Percentiles rank a stretch among this genome's conserved stretches.
Conservation (phyloP, 2,888 invertebrate species). For the Mactromeris polynyma region DNA sequence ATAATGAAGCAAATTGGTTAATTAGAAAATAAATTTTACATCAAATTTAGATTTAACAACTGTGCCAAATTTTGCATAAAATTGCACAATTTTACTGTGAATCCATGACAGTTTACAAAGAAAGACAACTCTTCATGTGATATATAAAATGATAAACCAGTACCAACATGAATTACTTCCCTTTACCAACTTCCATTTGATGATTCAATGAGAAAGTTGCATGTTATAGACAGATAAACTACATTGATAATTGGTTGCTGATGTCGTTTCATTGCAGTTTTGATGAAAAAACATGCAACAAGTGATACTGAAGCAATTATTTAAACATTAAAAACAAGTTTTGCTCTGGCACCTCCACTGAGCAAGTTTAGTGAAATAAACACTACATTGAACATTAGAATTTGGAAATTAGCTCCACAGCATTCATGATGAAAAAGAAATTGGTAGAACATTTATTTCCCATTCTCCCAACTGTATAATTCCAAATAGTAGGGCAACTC, state of each 20-base stretch:
- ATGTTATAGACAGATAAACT: neutral
- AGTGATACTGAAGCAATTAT: neutral
- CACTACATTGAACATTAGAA: neutral
- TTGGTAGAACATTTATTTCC: neutral
- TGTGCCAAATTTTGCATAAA: no score
- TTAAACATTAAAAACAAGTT: neutral
- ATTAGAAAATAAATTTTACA: no score
- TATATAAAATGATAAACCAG: neutral
- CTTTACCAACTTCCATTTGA: neutral
- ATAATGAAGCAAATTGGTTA: no score
- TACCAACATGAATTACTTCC: slow-evolving; percentile 20
- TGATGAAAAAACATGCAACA: neutral
- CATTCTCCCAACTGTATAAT: neutral
- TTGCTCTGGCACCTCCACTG: neutral
- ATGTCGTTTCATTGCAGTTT: neutral
- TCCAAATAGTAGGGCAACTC: neutral
- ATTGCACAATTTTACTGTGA: no score
- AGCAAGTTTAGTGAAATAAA: neutral
- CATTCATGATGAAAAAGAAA: neutral
- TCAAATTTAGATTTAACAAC: no score
- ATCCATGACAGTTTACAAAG: neutral
- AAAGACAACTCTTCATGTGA: neutral
- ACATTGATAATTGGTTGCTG: neutral
- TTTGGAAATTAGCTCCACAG: neutral
- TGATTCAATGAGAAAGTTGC: no score